phyloP scores from a whole-genome alignment of 2,888 invertebrate genomes.

The Sepioteuthis lessoniana region DNA sequence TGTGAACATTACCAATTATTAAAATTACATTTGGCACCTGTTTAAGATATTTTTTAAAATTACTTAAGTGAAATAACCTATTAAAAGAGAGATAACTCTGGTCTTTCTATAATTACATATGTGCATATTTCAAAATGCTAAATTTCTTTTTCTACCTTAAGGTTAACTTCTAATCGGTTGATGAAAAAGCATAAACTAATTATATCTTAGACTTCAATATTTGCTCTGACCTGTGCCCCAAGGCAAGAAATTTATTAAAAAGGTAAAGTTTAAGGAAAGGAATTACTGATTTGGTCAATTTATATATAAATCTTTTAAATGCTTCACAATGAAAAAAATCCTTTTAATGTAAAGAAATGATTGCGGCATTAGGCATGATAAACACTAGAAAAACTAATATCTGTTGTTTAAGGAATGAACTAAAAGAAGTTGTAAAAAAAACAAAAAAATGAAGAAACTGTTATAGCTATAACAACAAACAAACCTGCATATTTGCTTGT shows the following conservation, averaged over 20 bases:
- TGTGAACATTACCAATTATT: too few relatives aligned
- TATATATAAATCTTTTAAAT: neutral
- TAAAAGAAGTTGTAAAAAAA: too few relatives aligned
- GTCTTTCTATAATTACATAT: neutral
- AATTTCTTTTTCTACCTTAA: neutral
- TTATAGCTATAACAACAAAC: neutral
- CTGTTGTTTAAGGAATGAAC: too few relatives aligned
- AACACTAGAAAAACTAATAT: too few relatives aligned
- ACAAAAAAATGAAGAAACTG: too few relatives aligned
- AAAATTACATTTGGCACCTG: too few relatives aligned
- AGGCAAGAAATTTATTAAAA: neutral
- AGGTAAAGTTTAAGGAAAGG: neutral
- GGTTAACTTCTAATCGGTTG: too few relatives aligned
- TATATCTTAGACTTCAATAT: neutral
- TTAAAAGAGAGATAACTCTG: neutral
- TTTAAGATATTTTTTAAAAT: too few relatives aligned
- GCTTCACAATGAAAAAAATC: neutral
- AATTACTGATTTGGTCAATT: neutral
- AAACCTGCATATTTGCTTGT: neutral
- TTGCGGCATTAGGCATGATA: too few relatives aligned
- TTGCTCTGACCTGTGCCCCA: neutral
- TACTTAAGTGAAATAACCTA: too few relatives aligned
- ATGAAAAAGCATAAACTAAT: neutral
- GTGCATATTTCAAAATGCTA: neutral
- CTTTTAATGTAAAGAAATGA: neutral